Evolutionary conservation across 2,113 vertebrate species (phyloP).

Genomic region (Hemibates koningsi): DNA sequence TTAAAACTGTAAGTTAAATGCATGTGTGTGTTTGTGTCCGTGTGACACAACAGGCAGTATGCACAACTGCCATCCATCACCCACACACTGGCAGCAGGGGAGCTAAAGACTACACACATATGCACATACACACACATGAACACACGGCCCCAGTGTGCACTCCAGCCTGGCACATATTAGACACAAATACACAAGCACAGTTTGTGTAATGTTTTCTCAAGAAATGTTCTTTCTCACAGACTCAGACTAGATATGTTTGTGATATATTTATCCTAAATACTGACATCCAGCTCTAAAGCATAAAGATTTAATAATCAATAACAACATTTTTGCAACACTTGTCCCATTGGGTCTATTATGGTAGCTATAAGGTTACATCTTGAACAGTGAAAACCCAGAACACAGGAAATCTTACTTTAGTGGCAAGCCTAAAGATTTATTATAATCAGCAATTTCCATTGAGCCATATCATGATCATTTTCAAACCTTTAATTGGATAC

Average conservation of each 20-base stretch:
- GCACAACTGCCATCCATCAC: slow-evolving; percentile 55
- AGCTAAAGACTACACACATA: slow-evolving; percentile 33
- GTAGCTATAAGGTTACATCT: background rate
- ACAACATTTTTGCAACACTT: background rate
- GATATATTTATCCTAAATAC: background rate
- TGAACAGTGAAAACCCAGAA: background rate
- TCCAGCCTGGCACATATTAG: slow-evolving; percentile 1
- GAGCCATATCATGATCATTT: slow-evolving; percentile 1
- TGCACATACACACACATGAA: background rate
- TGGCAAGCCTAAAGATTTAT: background rate
- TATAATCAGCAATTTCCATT: background rate
- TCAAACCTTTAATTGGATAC: slow-evolving; percentile 50
- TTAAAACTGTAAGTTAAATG: slow-evolving; percentile 3
- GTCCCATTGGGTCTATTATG: background rate
- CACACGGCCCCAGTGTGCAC: background rate
- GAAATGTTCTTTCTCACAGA: slow-evolving; percentile 22
- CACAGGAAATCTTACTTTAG: background rate
- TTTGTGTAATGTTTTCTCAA: slow-evolving; percentile 9
- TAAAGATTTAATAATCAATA: background rate
- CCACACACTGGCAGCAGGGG: slow-evolving; percentile 64
- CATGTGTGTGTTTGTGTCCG: background rate
- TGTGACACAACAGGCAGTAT: slow-evolving; percentile 61
- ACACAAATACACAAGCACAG: slow-evolving; percentile 18
- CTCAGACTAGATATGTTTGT: background rate
- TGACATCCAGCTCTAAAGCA: background rate